Percentiles rank a stretch among this genome's conserved stretches.
These are phyloP conservation scores for Siniperca chuatsi DNA, from an alignment of 2,113 vertebrate genomes.

Conservation along the genomic window DNA sequence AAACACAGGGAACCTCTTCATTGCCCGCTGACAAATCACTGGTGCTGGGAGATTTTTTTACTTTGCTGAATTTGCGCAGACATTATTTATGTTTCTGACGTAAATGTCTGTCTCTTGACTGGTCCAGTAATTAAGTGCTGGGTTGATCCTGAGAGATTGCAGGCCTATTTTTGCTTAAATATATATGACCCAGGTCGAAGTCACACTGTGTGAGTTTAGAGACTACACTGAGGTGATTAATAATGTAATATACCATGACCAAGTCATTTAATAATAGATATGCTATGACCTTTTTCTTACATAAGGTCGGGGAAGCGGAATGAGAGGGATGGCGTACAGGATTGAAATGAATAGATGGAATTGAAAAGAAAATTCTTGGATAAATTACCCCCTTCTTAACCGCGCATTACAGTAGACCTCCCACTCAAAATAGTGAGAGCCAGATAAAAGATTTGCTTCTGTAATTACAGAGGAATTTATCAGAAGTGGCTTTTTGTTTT, in stretches of 20 bases:
- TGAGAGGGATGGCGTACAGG: conserved; percentile 42
- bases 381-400: conserved; percentile 27
- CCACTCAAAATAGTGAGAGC: conserved; percentile 11
- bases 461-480: conserved; percentile 38
- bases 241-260: conserved; percentile 76
- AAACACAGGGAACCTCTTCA: conserved; percentile 17
- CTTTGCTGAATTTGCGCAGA: conserved; percentile 19
- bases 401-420: conserved; percentile 13
- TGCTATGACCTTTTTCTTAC: conserved; percentile 75
- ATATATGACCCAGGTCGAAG: conserved; percentile 26
- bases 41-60: background rate
- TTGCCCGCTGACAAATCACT: conserved; percentile 16
- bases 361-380: conserved; percentile 12
- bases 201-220: conserved; percentile 59
- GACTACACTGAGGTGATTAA: conserved; percentile 70
- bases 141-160: conserved; percentile 6
- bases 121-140: conserved; percentile 20
- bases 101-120: conserved; percentile 20
- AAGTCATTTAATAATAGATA: conserved; percentile 81
- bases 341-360: conserved; percentile 10
- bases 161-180: conserved; percentile 39
- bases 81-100: conserved; percentile 40
- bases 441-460: conserved; percentile 34
- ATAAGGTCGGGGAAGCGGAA: conserved; percentile 54
- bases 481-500: conserved; percentile 45